Conservation (phyloP, 1,140 invertebrate genomes). For the Portunus trituberculatus region DNA sequence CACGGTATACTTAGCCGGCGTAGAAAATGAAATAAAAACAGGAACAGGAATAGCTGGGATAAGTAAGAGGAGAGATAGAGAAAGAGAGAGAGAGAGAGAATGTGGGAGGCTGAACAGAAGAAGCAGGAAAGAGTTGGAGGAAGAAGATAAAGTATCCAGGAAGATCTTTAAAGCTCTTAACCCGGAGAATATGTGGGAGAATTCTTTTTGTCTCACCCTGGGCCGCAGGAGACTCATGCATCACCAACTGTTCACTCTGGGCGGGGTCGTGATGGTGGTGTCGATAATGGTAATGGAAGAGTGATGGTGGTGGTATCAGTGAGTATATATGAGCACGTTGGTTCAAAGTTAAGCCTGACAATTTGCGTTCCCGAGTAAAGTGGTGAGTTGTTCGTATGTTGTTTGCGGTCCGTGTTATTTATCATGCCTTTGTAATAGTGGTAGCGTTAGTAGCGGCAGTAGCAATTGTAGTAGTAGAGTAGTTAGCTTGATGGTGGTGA, state of each 20-base stretch:
- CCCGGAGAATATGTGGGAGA: not conserved
- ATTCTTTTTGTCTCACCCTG: not conserved
- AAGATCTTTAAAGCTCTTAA: slow-evolving; percentile 24
- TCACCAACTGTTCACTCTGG: not conserved
- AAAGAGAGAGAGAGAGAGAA: too few relatives aligned
- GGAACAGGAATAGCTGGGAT: not conserved
- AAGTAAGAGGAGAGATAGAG: not conserved
- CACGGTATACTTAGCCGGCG: not conserved
- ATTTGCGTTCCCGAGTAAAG: too few relatives aligned
- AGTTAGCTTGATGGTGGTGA: not conserved
- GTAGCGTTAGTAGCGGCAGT: not conserved
- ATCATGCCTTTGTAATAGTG: too few relatives aligned
- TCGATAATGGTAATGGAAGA: too few relatives aligned
- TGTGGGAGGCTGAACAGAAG: not conserved
- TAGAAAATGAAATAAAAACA: not conserved
- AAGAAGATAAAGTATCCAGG: slow-evolving; percentile 4
- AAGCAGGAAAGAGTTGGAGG: not conserved
- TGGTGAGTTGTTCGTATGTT: too few relatives aligned
- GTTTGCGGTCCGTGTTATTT: not conserved
- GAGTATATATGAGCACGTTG: too few relatives aligned
- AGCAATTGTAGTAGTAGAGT: not conserved
- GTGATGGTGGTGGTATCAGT: too few relatives aligned
- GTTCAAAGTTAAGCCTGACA: too few relatives aligned
- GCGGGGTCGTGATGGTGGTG: not conserved
- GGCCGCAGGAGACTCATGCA: not conserved